Evolutionary conservation across 92 coral and sea anemone species (phyloP).

Genomic region (Umimayanthus chanpuru): DNA sequence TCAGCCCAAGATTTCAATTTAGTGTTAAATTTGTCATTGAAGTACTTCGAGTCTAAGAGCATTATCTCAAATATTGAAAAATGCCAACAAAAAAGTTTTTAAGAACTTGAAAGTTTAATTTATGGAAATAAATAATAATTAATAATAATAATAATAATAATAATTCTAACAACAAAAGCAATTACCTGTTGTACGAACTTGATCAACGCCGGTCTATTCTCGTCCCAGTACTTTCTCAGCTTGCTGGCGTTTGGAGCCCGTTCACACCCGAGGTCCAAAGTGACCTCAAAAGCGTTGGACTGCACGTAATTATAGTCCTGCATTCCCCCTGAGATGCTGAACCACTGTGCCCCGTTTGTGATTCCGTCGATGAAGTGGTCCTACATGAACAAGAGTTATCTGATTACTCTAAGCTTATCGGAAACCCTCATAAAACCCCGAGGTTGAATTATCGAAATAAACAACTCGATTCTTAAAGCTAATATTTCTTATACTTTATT

Average conservation of each 20-base stretch:
- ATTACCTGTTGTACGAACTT: slow-evolving; percentile 81
- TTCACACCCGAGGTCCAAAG: slow-evolving; percentile 94
- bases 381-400: slow-evolving; percentile 14
- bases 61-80: too few species aligned
- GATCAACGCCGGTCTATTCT: slow-evolving; percentile 74
- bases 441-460: too few species aligned
- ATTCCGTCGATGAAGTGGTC: slow-evolving; percentile 96
- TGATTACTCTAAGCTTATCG: background rate
- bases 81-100: too few species aligned
- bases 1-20: too few species aligned
- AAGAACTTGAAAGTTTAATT: too few species aligned
- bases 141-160: too few species aligned
- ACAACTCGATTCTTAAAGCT: too few species aligned
- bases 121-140: background rate
- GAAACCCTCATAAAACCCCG: too few species aligned
- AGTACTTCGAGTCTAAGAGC: too few species aligned
- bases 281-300: slow-evolving; percentile 93
- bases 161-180: too few species aligned
- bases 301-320: slow-evolving; percentile 98
- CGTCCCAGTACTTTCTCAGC: slow-evolving; percentile 82
- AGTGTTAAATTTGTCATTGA: too few species aligned
- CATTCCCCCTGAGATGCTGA: slow-evolving; percentile 97
- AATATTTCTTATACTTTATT: too few species aligned
- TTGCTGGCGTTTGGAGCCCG: slow-evolving; percentile 83
- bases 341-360: slow-evolving; percentile 99